A percentile compares a stretch with the other conserved stretches of the same genome.
These are phyloP conservation scores for Nomada ferruginata DNA, from an alignment of 2,888 invertebrate species.

Conservation along the genomic window DNA sequence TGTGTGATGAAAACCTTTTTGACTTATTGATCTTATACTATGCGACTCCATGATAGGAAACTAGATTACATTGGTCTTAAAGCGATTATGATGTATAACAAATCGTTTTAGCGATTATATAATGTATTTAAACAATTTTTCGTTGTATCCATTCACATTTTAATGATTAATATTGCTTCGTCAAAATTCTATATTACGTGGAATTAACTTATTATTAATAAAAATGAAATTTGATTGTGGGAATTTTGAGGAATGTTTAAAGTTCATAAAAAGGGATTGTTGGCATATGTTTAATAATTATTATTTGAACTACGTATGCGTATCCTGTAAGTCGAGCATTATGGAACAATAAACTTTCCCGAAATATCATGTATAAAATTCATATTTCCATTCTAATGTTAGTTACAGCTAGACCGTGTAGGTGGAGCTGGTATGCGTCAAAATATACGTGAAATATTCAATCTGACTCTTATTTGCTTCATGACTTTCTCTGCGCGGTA, in stretches of 20 bases:
- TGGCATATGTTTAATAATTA: neutral
- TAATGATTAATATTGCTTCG: too few species aligned
- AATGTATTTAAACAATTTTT: too few species aligned
- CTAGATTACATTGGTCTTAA: conserved; percentile 4
- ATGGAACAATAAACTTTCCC: neutral
- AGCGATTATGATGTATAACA: too few species aligned
- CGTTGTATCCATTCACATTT: too few species aligned
- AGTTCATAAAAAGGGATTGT: too few species aligned
- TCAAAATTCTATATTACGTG: too few species aligned
- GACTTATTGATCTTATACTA: conserved; percentile 73
- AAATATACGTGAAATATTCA: too few species aligned
- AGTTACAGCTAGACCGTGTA: too few species aligned
- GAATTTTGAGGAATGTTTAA: neutral
- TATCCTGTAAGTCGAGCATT: neutral
- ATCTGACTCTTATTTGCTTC: too few species aligned
- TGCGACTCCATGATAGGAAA: conserved; percentile 61
- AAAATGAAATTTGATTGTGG: neutral
- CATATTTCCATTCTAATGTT: conserved; percentile 39
- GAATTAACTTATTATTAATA: neutral
- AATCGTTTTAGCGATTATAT: too few species aligned
- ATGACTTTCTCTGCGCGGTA: too few species aligned
- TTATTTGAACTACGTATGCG: neutral
- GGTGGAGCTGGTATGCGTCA: too few species aligned
- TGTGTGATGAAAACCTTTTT: conserved; percentile 62
- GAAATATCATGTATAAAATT: conserved; percentile 51